Conservation (phyloP, 2,113 vertebrate genomes). For the Dasyprocta punctata region DNA sequence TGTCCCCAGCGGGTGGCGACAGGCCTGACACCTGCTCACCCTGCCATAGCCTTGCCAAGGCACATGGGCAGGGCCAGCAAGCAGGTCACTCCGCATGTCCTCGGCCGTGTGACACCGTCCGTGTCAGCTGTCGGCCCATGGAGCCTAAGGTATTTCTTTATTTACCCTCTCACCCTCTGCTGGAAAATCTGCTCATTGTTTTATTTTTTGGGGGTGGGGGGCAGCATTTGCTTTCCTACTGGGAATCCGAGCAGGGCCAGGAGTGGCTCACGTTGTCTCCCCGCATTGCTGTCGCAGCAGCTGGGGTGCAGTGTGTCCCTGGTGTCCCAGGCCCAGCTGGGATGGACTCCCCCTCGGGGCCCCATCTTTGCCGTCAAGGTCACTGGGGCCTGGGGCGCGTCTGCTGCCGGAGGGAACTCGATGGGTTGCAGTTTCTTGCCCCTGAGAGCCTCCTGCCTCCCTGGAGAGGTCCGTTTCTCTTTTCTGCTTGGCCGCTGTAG, state of each 20-base stretch:
- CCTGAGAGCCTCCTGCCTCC: neutral
- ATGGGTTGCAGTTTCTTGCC: neutral
- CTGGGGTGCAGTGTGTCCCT: neutral
- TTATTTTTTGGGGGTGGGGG: neutral
- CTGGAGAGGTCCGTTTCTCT: neutral
- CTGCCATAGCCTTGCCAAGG: neutral
- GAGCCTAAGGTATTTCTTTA: neutral
- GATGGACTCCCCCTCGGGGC: neutral
- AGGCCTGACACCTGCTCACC: too few relatives aligned
- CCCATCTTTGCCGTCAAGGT: neutral
- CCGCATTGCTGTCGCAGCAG: neutral
- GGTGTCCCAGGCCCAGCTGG: neutral
- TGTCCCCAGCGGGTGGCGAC: neutral
- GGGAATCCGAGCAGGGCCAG: neutral
- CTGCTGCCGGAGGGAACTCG: neutral
- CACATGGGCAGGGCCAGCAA: too few relatives aligned
- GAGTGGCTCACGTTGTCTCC: neutral
- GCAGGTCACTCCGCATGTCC: neutral
- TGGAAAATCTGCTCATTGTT: neutral
- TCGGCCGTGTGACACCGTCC: neutral
- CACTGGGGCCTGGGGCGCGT: neutral
- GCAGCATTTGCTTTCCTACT: neutral
- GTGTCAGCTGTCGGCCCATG: accelerated
- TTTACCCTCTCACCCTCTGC: neutral
- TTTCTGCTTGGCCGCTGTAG: neutral